Conservation (phyloP, 2,888 invertebrate species). For the Incurvaria masculella region DNA sequence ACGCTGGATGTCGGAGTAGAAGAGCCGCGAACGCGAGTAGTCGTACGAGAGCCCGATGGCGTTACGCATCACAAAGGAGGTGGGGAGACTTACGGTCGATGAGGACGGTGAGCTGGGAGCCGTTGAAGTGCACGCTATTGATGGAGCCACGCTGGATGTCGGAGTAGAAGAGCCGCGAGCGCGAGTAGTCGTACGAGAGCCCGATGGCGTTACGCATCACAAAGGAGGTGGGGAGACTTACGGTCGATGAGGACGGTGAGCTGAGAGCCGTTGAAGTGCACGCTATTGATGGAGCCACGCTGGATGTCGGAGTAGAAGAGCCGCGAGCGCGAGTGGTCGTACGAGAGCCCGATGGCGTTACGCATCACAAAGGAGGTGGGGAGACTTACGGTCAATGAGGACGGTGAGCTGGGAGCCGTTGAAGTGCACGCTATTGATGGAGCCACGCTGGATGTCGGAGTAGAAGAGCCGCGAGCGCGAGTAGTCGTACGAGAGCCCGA, state of each 20-base stretch:
- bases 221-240: too few species aligned
- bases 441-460: conserved; percentile 85
- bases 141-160: conserved; percentile 87
- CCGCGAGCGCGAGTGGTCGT: conserved; percentile 65
- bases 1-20: conserved; percentile 87
- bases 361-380: too few species aligned
- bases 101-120: conserved; percentile 65
- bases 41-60: conserved; percentile 84
- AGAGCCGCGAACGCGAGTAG: conserved; percentile 64
- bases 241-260: conserved; percentile 68
- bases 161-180: conserved; percentile 75
- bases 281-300: conserved; percentile 77
- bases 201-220: conserved; percentile 86
- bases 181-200: conserved; percentile 72
- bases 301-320: conserved; percentile 90
- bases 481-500: conserved; percentile 81
- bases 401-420: conserved; percentile 72
- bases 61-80: conserved; percentile 82
- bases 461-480: conserved; percentile 69
- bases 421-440: conserved; percentile 78
- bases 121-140: conserved; percentile 78
- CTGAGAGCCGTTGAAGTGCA: conserved; percentile 74
- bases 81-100: conserved; percentile 67
- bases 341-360: conserved; percentile 83
- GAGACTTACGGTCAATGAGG: conserved; percentile 66